These are phyloP conservation scores for Fistularia commersonii DNA, from an alignment of 2,797 vertebrate species.

Conservation along the genomic window DNA sequence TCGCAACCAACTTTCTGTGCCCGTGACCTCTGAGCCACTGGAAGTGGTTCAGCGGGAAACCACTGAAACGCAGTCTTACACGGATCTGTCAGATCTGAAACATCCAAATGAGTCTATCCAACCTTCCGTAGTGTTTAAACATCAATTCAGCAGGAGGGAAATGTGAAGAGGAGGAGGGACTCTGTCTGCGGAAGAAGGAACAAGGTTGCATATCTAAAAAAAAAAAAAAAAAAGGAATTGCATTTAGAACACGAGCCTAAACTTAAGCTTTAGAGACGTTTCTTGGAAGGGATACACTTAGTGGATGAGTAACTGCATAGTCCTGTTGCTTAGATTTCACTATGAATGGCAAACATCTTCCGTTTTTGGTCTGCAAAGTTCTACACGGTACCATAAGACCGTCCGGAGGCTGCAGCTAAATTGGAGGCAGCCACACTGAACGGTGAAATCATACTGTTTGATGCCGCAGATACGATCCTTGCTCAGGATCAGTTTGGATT, in stretches of 20 bases:
- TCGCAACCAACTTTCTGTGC: too few relatives aligned
- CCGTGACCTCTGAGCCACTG: background rate
- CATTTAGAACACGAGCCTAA: constrained; percentile 35
- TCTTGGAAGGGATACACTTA: too few relatives aligned
- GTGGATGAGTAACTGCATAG: constrained; percentile 58
- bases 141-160: constrained; percentile 52
- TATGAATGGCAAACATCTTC: constrained; percentile 5
- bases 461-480: too few relatives aligned
- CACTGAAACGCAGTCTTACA: background rate
- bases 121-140: constrained; percentile 23
- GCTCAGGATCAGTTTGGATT: too few relatives aligned
- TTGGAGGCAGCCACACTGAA: too few relatives aligned
- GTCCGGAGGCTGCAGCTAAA: too few relatives aligned
- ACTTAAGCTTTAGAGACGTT: constrained; percentile 25
- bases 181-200: constrained; percentile 13
- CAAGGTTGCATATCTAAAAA: too few relatives aligned
- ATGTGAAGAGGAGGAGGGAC: constrained; percentile 35
- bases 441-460: too few relatives aligned
- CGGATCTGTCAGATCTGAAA: constrained; percentile 17
- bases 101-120: constrained; percentile 29
- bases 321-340: constrained; percentile 30
- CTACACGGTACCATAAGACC: constrained; percentile 8
- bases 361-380: constrained; percentile 20
- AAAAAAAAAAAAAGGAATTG: too few relatives aligned
- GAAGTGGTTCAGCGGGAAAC: background rate